phyloP scores from a whole-genome alignment of 2,113 vertebrate genomes.

The Oreochromis spilurus region DNA sequence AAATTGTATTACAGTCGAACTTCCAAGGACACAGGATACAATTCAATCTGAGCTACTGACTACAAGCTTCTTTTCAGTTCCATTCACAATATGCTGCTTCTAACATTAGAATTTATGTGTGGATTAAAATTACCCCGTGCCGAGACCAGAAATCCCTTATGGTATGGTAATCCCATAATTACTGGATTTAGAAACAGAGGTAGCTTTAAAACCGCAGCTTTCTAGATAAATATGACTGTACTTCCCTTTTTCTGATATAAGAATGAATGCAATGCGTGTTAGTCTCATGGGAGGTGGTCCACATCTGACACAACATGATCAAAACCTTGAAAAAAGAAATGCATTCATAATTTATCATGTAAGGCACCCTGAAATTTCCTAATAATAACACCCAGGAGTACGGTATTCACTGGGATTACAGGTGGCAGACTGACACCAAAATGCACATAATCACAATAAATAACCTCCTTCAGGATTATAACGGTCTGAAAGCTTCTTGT shows the following conservation, averaged over 20 bases:
- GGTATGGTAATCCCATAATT: constrained; percentile 36
- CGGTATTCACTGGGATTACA: background rate
- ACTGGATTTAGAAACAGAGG: constrained; percentile 18
- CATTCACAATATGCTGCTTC: background rate
- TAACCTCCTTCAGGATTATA: background rate
- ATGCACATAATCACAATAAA: background rate
- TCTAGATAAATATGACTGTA: background rate
- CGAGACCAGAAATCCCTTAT: constrained; percentile 20
- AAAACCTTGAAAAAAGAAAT: background rate
- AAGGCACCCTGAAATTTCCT: background rate
- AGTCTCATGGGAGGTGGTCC: background rate
- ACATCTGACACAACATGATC: background rate
- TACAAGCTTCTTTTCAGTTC: background rate
- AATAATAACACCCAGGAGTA: background rate
- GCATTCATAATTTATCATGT: background rate
- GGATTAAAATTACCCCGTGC: background rate
- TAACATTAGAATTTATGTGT: background rate
- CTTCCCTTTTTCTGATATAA: background rate
- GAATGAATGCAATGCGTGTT: background rate
- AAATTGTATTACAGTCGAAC: background rate
- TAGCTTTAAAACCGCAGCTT: background rate
- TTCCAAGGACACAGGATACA: background rate
- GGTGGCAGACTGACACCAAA: background rate
- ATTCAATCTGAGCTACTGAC: background rate
- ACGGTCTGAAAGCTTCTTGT: background rate